phyloP scores from a whole-genome alignment of 2,888 invertebrate species.

The Parnassius mnemosyne region DNA sequence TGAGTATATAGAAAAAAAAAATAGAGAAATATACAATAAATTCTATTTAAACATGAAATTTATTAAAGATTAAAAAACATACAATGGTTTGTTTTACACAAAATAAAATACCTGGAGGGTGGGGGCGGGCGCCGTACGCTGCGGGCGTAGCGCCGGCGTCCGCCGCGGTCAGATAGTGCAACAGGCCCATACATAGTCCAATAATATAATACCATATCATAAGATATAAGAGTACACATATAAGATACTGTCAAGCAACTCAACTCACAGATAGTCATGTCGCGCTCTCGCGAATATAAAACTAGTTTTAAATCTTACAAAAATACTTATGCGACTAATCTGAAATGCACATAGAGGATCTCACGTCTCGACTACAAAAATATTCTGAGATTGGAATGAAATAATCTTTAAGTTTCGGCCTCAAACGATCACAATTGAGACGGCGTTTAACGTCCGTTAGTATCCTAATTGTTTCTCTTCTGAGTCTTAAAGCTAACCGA shows the following conservation, averaged over 20 bases:
- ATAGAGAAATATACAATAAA: conserved; percentile 79
- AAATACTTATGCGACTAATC: conserved; percentile 79
- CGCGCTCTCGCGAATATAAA: conserved; percentile 76
- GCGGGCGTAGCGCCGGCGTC: conserved; percentile 47
- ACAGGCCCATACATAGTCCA: conserved; percentile 76
- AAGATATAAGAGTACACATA: conserved; percentile 74
- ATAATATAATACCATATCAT: conserved; percentile 78
- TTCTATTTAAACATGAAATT: conserved; percentile 80
- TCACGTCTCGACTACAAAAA: conserved; percentile 78
- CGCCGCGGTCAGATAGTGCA: conserved; percentile 64
- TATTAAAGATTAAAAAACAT: conserved; percentile 79
- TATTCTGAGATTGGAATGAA: conserved; percentile 81
- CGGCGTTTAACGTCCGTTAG: conserved; percentile 69
- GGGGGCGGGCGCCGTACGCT: conserved; percentile 49
- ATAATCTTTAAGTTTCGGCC: conserved; percentile 71
- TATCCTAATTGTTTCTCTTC: conserved; percentile 73
- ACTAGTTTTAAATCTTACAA: conserved; percentile 78
- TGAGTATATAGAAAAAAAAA: conserved; percentile 73
- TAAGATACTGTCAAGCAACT: conserved; percentile 77
- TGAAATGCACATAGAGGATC: conserved; percentile 79
- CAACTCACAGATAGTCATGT: conserved; percentile 77
- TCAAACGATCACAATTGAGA: conserved; percentile 66
- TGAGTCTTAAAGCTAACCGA: conserved; percentile 81
- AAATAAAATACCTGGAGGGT: conserved; percentile 79
- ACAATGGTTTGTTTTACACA: conserved; percentile 78